Percentiles rank a stretch among this genome's conserved stretches.
phyloP scores from a whole-genome alignment of 2,797 vertebrate species.

The Molossus molossus region DNA sequence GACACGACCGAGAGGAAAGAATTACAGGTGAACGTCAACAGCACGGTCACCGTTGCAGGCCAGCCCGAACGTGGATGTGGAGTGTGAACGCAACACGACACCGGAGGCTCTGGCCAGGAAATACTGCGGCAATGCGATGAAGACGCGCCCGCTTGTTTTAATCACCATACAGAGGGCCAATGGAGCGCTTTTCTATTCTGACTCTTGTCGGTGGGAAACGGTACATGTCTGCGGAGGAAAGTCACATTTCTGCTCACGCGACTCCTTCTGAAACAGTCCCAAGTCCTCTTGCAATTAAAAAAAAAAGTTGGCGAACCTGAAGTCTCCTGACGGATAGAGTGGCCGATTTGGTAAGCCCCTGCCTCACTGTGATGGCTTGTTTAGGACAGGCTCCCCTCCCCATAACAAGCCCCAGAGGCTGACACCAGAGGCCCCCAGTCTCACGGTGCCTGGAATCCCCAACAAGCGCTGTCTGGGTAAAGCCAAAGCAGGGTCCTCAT shows the following conservation, averaged over 20 bases:
- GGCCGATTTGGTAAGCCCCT: not conserved
- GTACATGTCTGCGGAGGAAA: constrained; percentile 26
- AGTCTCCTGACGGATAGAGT: not conserved
- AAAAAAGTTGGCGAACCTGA: constrained; percentile 5
- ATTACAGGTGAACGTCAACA: not conserved
- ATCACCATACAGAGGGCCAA: not conserved
- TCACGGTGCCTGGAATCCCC: constrained; percentile 17
- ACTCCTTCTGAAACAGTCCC: not conserved
- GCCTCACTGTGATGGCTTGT: not conserved
- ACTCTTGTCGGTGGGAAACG: not conserved
- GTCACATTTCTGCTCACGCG: not conserved
- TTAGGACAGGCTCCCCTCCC: constrained; percentile 43
- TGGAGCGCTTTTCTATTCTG: not conserved
- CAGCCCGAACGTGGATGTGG: not conserved
- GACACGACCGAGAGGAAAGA: not conserved
- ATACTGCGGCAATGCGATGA: not conserved
- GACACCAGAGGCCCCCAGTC: constrained; percentile 70
- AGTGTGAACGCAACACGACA: not conserved
- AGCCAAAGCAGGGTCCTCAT: constrained; percentile 73
- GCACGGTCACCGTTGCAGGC: not conserved
- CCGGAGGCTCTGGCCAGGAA: not conserved
- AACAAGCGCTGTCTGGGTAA: not conserved
- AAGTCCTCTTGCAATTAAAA: constrained; percentile 29
- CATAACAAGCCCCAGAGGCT: constrained; percentile 12
- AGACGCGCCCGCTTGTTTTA: not conserved